Base-by-base conservation (phyloP, 2,888 invertebrate genomes). In the Agriopis leucophaearia region DNA sequence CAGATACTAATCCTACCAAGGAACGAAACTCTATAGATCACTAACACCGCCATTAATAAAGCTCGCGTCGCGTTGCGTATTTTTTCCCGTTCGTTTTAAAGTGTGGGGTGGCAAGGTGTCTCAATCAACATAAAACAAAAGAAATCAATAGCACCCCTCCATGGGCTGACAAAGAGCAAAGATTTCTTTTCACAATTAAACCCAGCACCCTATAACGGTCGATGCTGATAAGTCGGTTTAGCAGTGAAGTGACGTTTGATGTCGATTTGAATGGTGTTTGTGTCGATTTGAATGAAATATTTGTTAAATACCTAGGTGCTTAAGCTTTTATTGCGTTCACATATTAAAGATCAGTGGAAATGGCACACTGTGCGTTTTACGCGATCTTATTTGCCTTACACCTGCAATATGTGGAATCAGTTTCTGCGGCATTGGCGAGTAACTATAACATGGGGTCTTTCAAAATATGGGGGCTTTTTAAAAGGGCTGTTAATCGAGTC, bases 91-190 rank as follows among this genome's bases (percentile, higher is more conserved):
- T 88, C 87, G 83, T 87, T 89, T 87, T 81, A 91, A 91, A 91
- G 89, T 91, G 91, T 91, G 88, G 84, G 83, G 86, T 78, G 78
- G 79, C 80, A 91, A 94, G 94, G 94, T 94, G 94, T 93, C 94
- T 92, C 94, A 94, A 94, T 94, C 94, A 94, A 93, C 94, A 94
- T 94, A 94, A 94, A 94, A 94, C 94, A 94, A 94, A 93, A 93
- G 94, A 93, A 94, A 94, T 94, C 94, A 94, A 94, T 94, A 92
- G 89, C 73, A 67, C 86, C 90, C 90, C 82, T 85, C 81, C 81
- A 79, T 79, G 80, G 82, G 86, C 93, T 91, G 91, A 91, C 92
- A 93, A 92, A 93, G 92, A 91, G 90, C 92, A 93, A 92, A 92
- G 93, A 94, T 94, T 94, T 94, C 94, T 94, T 93, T 93, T 93